Evolutionary conservation across 2,113 vertebrate species (phyloP).

Genomic region (Bos indicus): DNA sequence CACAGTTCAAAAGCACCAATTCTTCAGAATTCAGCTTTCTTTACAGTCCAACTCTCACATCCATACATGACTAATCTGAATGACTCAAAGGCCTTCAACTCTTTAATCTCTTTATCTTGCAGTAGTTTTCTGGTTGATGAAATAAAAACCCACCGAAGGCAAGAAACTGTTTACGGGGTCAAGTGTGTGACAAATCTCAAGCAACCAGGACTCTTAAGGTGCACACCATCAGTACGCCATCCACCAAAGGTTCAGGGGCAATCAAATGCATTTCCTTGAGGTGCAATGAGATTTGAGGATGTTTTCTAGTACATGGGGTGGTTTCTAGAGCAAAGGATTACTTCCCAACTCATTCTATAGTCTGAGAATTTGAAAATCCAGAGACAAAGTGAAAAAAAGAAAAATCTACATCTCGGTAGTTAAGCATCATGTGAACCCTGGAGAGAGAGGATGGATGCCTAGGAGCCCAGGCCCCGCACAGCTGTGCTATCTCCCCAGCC

Average conservation of each 20-base stretch:
- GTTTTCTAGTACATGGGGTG: neutral
- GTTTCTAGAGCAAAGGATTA: neutral
- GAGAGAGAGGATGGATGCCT: neutral
- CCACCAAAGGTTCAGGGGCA: neutral
- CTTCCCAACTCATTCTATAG: neutral
- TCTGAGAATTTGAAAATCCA: neutral
- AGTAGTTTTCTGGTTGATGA: neutral
- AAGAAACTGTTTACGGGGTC: neutral
- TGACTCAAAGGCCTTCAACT: neutral
- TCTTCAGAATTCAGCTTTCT: neutral
- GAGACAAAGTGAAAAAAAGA: neutral
- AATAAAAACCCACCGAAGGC: neutral
- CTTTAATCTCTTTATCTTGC: neutral
- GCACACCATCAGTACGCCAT: neutral
- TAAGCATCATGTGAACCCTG: neutral
- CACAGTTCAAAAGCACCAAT: neutral
- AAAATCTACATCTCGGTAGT: neutral
- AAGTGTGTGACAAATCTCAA: neutral
- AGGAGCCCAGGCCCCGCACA: rapidly evolving
- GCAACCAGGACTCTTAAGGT: too few relatives aligned
- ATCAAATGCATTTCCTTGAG: neutral
- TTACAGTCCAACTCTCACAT: neutral
- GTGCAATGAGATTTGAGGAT: neutral
- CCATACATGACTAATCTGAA: neutral
- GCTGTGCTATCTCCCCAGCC: neutral